phyloP scores from a whole-genome alignment of 2,113 vertebrate genomes.

The Zingel zingel region DNA sequence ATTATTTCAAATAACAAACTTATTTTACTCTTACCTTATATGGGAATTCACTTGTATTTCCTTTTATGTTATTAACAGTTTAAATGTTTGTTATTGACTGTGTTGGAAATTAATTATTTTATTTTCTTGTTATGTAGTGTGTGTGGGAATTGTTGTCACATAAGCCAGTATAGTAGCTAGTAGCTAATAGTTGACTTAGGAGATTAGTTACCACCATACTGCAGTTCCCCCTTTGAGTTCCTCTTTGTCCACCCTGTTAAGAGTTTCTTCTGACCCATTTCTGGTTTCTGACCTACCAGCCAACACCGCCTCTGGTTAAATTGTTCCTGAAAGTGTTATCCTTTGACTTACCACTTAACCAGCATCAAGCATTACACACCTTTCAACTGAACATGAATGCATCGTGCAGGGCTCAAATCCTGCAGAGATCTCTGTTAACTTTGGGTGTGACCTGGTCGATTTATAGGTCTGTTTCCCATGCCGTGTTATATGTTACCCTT shows the following conservation, averaged over 20 bases:
- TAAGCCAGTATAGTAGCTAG: not conserved
- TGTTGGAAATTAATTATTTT: not conserved
- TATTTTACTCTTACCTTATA: not conserved
- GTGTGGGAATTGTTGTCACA: conserved; percentile 10
- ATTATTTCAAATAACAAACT: not conserved
- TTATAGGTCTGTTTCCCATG: not conserved
- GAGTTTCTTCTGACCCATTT: conserved; percentile 40
- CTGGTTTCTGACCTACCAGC: conserved; percentile 14
- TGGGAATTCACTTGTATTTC: not conserved
- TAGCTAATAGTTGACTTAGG: not conserved
- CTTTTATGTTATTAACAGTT: not conserved
- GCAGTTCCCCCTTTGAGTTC: not conserved
- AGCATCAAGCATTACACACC: not conserved
- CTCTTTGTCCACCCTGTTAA: conserved; percentile 11
- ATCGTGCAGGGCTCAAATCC: not conserved
- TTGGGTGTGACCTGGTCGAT: not conserved
- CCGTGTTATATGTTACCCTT: not conserved
- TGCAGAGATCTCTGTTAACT: not conserved
- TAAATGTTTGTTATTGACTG: not conserved
- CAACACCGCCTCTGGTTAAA: not conserved
- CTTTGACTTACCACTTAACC: conserved; percentile 10
- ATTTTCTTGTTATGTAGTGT: not conserved
- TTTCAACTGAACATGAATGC: not conserved
- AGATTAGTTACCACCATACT: not conserved
- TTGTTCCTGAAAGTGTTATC: conserved; percentile 56